Base-by-base conservation (phyloP, 2,797 vertebrate species). In the Muscicapa comitata region DNA sequence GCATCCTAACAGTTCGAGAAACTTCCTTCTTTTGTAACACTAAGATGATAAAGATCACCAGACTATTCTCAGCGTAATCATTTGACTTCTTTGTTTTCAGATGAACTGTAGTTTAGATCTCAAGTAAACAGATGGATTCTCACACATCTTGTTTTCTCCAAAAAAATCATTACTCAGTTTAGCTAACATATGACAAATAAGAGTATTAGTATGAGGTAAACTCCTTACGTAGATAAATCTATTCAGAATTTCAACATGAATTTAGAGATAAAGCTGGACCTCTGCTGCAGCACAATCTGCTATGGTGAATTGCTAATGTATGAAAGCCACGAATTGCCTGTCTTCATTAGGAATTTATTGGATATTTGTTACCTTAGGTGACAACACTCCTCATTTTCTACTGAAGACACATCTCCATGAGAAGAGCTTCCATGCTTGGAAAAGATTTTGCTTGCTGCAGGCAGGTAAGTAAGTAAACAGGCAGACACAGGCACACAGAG, bases 21-120 rank as follows among this genome's bases (percentile, higher is more conserved):
- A 78, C 33, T 88, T 89, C 66, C 85, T 86, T 87, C 78, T 90
- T 94, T 90, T 90, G 76, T 95, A 90, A 92, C 24, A 16, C 14
- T 37, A 24, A 23, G 11, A 28, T 25, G 67, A 95, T 76, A 85
- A 90, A 74, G 72, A 89, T 92, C 80, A 33, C 29, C 48, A 76
- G 77, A 88, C 42, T 91, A 40, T 77, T 89, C 59, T 73, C 61
- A 77, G 9, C 70, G 50, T 57, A 67, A 71, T 90, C 71, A 35
- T 88, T 78, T 80, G 71, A 40, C 40, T 70, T 86, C 40, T 70
- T 88, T 90, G 43, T 72, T 95, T 93, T 83, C 10, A 13, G 47
- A 62, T 71, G 50, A 87, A 24, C 50, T 0, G 26, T 48, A 63
- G 61, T 91, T 79, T 93, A 85, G 35, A 53, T 28, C 24, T 79